These are phyloP conservation scores for Pristionchus fissidentatus DNA, from an alignment of 2,888 invertebrate species.

Conservation along the genomic window DNA sequence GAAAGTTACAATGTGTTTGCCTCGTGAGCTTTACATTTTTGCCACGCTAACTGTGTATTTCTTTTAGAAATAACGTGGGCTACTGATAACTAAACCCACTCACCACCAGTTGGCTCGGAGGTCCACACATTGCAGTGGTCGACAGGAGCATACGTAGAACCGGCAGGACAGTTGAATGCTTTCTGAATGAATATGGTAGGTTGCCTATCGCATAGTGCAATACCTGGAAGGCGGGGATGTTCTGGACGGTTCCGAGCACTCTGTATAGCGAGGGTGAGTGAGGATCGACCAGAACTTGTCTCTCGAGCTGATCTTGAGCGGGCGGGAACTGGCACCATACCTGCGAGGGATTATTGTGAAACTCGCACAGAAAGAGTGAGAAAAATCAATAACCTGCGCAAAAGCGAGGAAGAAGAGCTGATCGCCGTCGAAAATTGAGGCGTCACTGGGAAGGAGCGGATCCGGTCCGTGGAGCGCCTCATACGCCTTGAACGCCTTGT, in stretches of 20 bases:
- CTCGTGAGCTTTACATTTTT: too few species aligned
- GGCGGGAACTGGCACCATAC: constrained; percentile 69
- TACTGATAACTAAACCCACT: background rate
- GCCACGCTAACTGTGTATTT: too few species aligned
- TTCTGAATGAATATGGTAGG: constrained; percentile 45
- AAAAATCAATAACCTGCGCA: too few species aligned
- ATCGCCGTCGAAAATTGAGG: constrained; percentile 68
- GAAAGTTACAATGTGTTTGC: too few species aligned
- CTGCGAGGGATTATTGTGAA: too few species aligned
- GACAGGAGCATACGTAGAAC: constrained; percentile 63
- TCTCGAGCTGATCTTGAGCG: constrained; percentile 52
- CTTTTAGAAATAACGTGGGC: too few species aligned
- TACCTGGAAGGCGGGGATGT: constrained; percentile 72
- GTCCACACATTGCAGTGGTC: constrained; percentile 71
- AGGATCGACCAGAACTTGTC: constrained; percentile 66
- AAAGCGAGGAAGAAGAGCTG: constrained; percentile 73
- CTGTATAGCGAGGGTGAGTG: constrained; percentile 70
- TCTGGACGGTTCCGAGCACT: constrained; percentile 68
- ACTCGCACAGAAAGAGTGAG: too few species aligned
- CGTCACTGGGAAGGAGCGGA: constrained; percentile 64
- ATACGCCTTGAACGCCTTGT: constrained; percentile 65
- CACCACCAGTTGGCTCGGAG: constrained; percentile 52
- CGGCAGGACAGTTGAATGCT: constrained; percentile 71
- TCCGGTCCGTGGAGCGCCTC: constrained; percentile 65
- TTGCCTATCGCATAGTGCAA: background rate